Evolutionary conservation across 2,797 vertebrate genomes (phyloP).

Genomic region (Rhinoraja longicauda): DNA sequence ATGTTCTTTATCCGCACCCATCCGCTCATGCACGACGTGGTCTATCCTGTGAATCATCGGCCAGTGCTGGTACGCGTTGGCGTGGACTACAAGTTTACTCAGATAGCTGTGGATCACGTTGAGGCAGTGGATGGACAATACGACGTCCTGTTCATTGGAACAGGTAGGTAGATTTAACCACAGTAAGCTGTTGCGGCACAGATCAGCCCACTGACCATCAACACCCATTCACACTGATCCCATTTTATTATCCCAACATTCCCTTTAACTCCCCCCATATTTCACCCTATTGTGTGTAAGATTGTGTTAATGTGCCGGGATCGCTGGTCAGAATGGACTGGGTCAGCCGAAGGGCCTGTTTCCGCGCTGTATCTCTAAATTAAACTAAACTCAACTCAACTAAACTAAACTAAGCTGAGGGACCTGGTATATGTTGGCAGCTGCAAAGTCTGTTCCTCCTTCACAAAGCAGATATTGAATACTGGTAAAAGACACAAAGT

Average conservation of each 20-base stretch:
- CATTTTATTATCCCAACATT: neutral
- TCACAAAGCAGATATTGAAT: neutral
- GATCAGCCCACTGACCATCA: no score
- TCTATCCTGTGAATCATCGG: constrained; percentile 60
- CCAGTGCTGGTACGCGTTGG: constrained; percentile 70
- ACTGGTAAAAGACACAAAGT: neutral
- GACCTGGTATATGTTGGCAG: neutral
- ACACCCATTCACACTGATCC: no score
- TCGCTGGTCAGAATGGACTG: no score
- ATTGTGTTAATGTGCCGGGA: no score
- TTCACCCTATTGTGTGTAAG: no score
- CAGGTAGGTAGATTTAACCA: constrained; percentile 49
- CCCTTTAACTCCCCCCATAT: no score
- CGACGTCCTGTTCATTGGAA: constrained; percentile 69
- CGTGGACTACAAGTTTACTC: constrained; percentile 66
- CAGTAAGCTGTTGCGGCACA: neutral
- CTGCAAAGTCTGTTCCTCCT: neutral
- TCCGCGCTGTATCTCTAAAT: no score
- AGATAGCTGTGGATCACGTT: constrained; percentile 67
- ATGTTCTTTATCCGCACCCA: constrained; percentile 75
- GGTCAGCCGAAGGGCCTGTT: no score
- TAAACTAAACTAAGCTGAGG: neutral
- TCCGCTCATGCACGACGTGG: constrained; percentile 60
- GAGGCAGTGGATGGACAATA: constrained; percentile 68
- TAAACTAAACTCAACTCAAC: no score